Conservation (phyloP, 1,140 invertebrate genomes). For the Scaptomyza pallida region DNA sequence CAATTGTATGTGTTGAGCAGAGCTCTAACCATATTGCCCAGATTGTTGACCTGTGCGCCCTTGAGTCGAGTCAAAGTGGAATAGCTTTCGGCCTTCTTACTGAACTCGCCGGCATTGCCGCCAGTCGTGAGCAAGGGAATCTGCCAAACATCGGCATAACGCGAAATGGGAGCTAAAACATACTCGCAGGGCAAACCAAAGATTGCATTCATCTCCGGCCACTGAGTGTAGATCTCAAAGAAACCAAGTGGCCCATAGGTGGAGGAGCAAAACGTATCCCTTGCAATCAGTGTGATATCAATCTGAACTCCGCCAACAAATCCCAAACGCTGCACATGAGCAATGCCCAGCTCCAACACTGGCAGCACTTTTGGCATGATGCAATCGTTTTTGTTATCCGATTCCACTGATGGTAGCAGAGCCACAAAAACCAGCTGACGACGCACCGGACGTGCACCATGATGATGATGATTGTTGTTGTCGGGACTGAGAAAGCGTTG, state of each 20-base stretch:
- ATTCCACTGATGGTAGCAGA: slow-evolving; percentile 63
- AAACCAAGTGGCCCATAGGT: slow-evolving; percentile 91
- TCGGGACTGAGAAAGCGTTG: slow-evolving; percentile 56
- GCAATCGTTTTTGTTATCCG: slow-evolving; percentile 81
- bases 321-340: slow-evolving; percentile 86
- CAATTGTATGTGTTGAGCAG: slow-evolving; percentile 89
- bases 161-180: slow-evolving; percentile 94
- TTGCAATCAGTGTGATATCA: slow-evolving; percentile 88
- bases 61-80: slow-evolving; percentile 93
- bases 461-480: slow-evolving; percentile 10
- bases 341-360: slow-evolving; percentile 90
- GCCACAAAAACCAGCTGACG: slow-evolving; percentile 71
- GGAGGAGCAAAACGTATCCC: slow-evolving; percentile 92
- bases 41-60: slow-evolving; percentile 89
- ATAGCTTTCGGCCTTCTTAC: slow-evolving; percentile 85
- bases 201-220: slow-evolving; percentile 89
- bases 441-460: slow-evolving; percentile 19
- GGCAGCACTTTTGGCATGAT: slow-evolving; percentile 89
- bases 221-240: slow-evolving; percentile 88
- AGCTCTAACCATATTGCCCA: slow-evolving; percentile 88
- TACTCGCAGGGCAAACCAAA: slow-evolving; percentile 96
- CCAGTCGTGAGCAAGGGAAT: slow-evolving; percentile 94
- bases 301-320: slow-evolving; percentile 87
- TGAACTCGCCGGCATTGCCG: slow-evolving; percentile 91
- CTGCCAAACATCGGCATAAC: slow-evolving; percentile 94